Base-by-base conservation (phyloP, 2,797 vertebrate genomes). In the Eleutherodactylus coqui region DNA sequence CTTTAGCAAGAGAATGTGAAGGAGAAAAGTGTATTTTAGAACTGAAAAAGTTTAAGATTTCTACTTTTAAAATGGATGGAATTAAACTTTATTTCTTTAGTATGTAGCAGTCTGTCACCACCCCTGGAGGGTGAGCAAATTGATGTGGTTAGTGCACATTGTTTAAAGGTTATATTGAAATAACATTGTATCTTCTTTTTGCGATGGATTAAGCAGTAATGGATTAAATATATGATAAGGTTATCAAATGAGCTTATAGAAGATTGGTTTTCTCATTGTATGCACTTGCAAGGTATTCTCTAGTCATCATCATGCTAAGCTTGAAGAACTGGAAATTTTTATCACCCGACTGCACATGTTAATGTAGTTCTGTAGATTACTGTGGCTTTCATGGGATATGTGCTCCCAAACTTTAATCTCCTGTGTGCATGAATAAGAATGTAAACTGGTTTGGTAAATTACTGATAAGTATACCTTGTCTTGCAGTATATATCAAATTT, bases 171-270 rank as follows among this genome's bases (percentile, higher is more conserved):
- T 36, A 58, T 27, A 79, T 60, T 60, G 36, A 41, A 55, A 79
- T 77, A 77, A 55, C 32, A 77, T 53, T 77, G 32, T 38, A 55
- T 53, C 34, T 55, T 24, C 10, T 53, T n/a, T 55, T 55, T 55
- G 49, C 32, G 5, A 38, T 79, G 53, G 24, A 60, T 85, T 60
- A 14, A 79, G 24, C 36, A 60, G 34, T 41, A 78, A 38, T 78
- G 75, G 34, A 79, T 79, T 60, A 41, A 43, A 55, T 60, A 60
- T 43, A 60, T 58, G 53, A 79, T 79, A 79, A 60, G 34, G 36
- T 79, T 58, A 79, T 27, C 51, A 58, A 79, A 79, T 79, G 34
- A 60, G 53, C 24, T 60, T 79, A 79, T 79, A 60, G n/a, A 79
- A 79, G 76, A 79, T 79, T 60, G 53, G 53, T 60, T 79, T 60